Base-by-base conservation (phyloP, 1,140 invertebrate genomes). In the Berghia stephanieae region DNA sequence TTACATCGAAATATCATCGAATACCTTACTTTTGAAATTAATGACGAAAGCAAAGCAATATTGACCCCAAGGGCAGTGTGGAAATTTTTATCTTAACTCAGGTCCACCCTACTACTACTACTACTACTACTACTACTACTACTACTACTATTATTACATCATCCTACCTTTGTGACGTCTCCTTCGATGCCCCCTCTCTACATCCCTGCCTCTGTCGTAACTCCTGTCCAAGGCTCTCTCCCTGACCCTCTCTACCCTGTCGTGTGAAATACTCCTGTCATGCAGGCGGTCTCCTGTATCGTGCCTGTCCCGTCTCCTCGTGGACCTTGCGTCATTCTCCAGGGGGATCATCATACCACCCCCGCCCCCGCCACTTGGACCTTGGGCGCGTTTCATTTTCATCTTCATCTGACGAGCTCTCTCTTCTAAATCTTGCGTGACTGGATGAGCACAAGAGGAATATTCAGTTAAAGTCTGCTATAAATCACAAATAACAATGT, bases 401-500 rank as follows among this genome's bases (percentile, higher is more conserved):
- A 93, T 91, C 79, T 93, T 93, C 81, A 94, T 92, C 79, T 92
- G 92, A 73, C 93, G 92, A 31, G 94, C 92, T 86, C 95, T 91
- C 87, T 96, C 95, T 85, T 97, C 95, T 73, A 96, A 91, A 86
- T 97, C 96, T 91, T 95, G 93, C 0, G 89, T 88, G 43, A 88
- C 87, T 89, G 78, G 49, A 81, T 69, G 55, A 3, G 16, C 2
- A 79, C 40, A 10, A 69, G 16, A 75, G 43, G n/a, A n/a, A n/a
- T n/a, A n/a, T n/a, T n/a, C n/a, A n/a, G n/a, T n/a, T n/a, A n/a
- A n/a, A n/a, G n/a, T n/a, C n/a, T n/a, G n/a, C n/a, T n/a, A n/a
- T n/a, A n/a, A n/a, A n/a, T n/a, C n/a, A n/a, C n/a, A n/a, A n/a
- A n/a, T n/a, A n/a, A n/a, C n/a, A n/a, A n/a, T n/a, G n/a, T n/a